Conservation (phyloP, 53 echinoderm and acorn worm species). For the Holothuria scabra region DNA sequence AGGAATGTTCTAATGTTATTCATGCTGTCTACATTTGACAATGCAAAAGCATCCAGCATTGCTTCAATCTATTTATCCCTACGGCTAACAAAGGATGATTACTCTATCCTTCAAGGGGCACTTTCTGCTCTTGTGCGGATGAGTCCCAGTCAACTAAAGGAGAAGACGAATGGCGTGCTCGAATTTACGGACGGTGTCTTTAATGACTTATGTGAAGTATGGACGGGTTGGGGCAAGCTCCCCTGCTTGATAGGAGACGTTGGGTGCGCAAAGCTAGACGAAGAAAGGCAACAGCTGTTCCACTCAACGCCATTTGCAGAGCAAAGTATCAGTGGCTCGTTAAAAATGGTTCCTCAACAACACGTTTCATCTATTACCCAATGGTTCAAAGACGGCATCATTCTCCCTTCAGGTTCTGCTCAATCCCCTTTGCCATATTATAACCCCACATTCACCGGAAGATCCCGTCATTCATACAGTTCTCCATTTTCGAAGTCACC, state of each 20-base stretch:
- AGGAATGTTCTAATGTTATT: slow-evolving; percentile 4
- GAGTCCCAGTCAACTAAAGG: background rate
- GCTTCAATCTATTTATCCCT: slow-evolving; percentile 10
- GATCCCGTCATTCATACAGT: background rate
- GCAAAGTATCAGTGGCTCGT: background rate
- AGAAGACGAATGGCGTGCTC: background rate
- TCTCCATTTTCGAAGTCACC: background rate
- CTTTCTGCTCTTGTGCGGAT: background rate
- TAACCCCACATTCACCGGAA: slow-evolving; percentile 24
- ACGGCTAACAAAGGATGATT: background rate
- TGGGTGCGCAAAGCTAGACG: background rate
- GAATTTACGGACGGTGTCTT: background rate
- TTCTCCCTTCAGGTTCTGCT: background rate
- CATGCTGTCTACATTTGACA: background rate
- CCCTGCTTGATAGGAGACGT: background rate
- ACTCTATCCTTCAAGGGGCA: background rate
- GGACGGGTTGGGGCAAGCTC: slow-evolving; percentile 3
- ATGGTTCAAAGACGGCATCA: slow-evolving; percentile 18
- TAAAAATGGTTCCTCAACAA: background rate
- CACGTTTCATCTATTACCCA: background rate
- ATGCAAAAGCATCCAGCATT: background rate
- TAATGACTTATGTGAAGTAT: background rate
- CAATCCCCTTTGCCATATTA: background rate
- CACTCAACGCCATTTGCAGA: background rate
- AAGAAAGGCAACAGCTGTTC: background rate